These are phyloP conservation scores for Cremastinae sp. DNA, from an alignment of 2,888 invertebrate species.

Conservation along the genomic window DNA sequence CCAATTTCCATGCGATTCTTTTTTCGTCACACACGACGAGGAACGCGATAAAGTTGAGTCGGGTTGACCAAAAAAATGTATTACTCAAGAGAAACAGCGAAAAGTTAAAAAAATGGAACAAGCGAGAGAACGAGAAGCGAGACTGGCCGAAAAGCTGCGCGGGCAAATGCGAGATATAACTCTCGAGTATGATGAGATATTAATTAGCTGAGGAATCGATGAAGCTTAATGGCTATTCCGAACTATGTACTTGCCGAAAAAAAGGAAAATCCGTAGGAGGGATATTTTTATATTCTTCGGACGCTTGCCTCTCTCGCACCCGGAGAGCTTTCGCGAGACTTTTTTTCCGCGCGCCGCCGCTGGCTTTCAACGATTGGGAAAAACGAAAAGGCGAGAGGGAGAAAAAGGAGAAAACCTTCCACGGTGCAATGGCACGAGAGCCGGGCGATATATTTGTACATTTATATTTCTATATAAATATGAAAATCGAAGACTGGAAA, in stretches of 20 bases:
- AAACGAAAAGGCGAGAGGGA: too few relatives aligned
- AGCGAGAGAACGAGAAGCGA: neutral
- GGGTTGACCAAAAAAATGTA: slow-evolving; percentile 9
- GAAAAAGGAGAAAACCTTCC: slow-evolving; percentile 51
- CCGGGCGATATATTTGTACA: slow-evolving; percentile 4
- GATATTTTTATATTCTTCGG: slow-evolving; percentile 24
- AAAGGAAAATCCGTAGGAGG: slow-evolving; percentile 4
- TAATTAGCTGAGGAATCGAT: slow-evolving; percentile 50
- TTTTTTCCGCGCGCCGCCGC: slow-evolving; percentile 12
- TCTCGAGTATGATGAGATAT: slow-evolving; percentile 50
- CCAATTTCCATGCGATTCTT: slow-evolving; percentile 56
- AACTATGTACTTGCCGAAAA: neutral
- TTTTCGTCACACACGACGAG: slow-evolving; percentile 4
- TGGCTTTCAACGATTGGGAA: slow-evolving; percentile 46
- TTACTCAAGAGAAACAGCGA: neutral
- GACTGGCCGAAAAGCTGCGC: too few relatives aligned
- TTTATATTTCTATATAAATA: slow-evolving; percentile 19
- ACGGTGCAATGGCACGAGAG: slow-evolving; percentile 46
- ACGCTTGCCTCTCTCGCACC: slow-evolving; percentile 15
- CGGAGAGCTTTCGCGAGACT: slow-evolving; percentile 32
- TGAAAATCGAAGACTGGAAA: slow-evolving; percentile 34
- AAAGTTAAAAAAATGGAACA: slow-evolving; percentile 13
- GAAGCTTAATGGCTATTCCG: slow-evolving; percentile 25
- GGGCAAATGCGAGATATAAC: slow-evolving; percentile 20
- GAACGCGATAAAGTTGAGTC: neutral